phyloP scores from a whole-genome alignment of 2,888 invertebrate genomes.

The Corythucha ciliata region DNA sequence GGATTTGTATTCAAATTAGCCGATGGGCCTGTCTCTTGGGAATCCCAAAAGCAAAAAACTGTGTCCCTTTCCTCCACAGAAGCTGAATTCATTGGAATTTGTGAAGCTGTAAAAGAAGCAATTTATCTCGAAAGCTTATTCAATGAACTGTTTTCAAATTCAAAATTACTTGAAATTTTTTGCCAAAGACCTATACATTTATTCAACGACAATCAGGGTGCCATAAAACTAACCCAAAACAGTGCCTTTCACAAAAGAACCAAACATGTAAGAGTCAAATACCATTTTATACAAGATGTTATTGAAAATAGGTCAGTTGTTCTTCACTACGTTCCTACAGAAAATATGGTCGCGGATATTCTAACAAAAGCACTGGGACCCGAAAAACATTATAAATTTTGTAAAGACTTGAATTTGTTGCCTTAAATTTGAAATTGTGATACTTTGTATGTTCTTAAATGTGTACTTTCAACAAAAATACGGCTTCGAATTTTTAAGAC shows the following conservation, averaged over 20 bases:
- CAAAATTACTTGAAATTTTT: too few relatives aligned
- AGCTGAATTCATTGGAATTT: conserved; percentile 7
- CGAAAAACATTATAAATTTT: too few relatives aligned
- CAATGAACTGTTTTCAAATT: neutral
- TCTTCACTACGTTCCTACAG: conserved; percentile 24
- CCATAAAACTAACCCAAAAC: conserved; percentile 7
- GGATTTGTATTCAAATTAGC: conserved; percentile 7
- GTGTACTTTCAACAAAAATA: too few relatives aligned
- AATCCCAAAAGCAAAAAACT: conserved; percentile 7
- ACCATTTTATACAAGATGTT: conserved; percentile 5
- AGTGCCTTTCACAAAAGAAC: conserved; percentile 7
- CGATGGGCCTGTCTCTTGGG: conserved; percentile 11
- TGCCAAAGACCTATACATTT: neutral
- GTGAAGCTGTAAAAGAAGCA: conserved; percentile 5
- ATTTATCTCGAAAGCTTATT: conserved; percentile 6
- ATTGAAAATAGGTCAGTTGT: neutral
- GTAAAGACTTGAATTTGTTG: too few relatives aligned
- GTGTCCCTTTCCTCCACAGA: conserved; percentile 2
- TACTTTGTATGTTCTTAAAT: too few relatives aligned
- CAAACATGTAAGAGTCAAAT: conserved; percentile 3
- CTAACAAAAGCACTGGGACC: conserved; percentile 18
- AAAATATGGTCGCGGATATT: conserved; percentile 10
- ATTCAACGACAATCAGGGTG: conserved; percentile 5
- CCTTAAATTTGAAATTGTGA: too few relatives aligned
- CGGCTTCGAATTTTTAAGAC: too few relatives aligned